These are phyloP conservation scores for Eilema depressum DNA, from an alignment of 2,888 invertebrate genomes.

Conservation along the genomic window DNA sequence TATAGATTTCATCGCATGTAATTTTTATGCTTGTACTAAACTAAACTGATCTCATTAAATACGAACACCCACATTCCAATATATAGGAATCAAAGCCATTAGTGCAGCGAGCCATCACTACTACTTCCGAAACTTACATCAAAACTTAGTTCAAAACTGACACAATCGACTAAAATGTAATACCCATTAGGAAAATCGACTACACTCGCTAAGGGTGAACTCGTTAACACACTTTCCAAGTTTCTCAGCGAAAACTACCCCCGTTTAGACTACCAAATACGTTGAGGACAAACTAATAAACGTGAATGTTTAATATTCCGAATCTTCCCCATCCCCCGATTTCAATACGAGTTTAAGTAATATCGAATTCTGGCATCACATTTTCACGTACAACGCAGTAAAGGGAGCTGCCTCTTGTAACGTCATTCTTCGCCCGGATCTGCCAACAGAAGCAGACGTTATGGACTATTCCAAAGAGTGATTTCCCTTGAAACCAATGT, in stretches of 20 bases:
- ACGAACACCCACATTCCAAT: slow-evolving; percentile 29
- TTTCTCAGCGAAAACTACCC: slow-evolving; percentile 79
- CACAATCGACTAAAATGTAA: slow-evolving; percentile 72
- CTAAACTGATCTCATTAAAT: slow-evolving; percentile 14
- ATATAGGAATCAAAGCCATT: slow-evolving; percentile 46
- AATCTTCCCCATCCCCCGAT: slow-evolving; percentile 71
- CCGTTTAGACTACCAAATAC: slow-evolving; percentile 82
- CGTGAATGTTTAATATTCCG: slow-evolving; percentile 86
- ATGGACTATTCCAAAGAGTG: slow-evolving; percentile 81
- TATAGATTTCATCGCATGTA: background rate
- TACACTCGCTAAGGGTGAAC: slow-evolving; percentile 67
- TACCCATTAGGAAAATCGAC: slow-evolving; percentile 78
- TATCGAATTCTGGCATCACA: slow-evolving; percentile 57
- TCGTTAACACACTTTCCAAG: slow-evolving; percentile 85
- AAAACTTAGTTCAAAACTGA: slow-evolving; percentile 61
- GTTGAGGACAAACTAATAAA: slow-evolving; percentile 86
- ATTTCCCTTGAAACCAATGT: slow-evolving; percentile 87
- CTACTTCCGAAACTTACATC: slow-evolving; percentile 56
- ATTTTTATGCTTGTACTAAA: background rate
- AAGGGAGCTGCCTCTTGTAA: slow-evolving; percentile 53
- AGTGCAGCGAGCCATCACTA: slow-evolving; percentile 52
- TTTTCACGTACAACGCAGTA: slow-evolving; percentile 61
- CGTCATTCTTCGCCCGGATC: slow-evolving; percentile 54
- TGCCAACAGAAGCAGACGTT: slow-evolving; percentile 69
- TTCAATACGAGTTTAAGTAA: slow-evolving; percentile 82